Conservation (phyloP, 2,888 invertebrate genomes). For the Rosalia funebris region DNA sequence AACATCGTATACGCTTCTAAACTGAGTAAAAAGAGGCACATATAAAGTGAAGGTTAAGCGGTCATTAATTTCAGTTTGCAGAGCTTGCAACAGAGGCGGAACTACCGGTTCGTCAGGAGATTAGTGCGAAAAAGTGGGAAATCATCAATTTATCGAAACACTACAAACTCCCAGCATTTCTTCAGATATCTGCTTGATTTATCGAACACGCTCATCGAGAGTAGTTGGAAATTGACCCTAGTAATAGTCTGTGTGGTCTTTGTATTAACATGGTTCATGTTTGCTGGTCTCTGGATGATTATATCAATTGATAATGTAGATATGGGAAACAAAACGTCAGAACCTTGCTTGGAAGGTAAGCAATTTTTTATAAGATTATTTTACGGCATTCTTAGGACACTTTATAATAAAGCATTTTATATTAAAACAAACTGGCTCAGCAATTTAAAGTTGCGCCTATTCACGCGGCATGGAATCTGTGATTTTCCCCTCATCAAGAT, state of each 20-base stretch:
- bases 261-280: slow-evolving; percentile 80
- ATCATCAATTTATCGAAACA: slow-evolving; percentile 48
- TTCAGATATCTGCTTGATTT: slow-evolving; percentile 64
- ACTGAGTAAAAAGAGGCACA: too few species aligned
- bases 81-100: slow-evolving; percentile 37
- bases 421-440: too few species aligned
- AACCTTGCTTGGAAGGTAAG: slow-evolving; percentile 40
- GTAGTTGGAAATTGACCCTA: slow-evolving; percentile 78
- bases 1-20: too few species aligned
- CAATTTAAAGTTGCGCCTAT: too few species aligned
- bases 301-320: slow-evolving; percentile 82
- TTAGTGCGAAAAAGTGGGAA: slow-evolving; percentile 53
- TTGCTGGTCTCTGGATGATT: slow-evolving; percentile 82
- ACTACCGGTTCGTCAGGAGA: slow-evolving; percentile 41
- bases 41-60: too few species aligned
- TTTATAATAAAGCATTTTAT: too few species aligned
- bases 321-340: slow-evolving; percentile 65
- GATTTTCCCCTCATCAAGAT: too few species aligned
- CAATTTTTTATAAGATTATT: too few species aligned
- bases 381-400: too few species aligned
- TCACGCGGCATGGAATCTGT: too few species aligned
- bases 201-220: slow-evolving; percentile 74
- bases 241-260: slow-evolving; percentile 72
- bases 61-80: slow-evolving; percentile 32
- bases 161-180: slow-evolving; percentile 39